Percentiles rank a stretch among this genome's conserved stretches.
These are phyloP conservation scores for Laodelphax striatellus DNA, from an alignment of 1,140 invertebrate genomes.

Conservation along the genomic window DNA sequence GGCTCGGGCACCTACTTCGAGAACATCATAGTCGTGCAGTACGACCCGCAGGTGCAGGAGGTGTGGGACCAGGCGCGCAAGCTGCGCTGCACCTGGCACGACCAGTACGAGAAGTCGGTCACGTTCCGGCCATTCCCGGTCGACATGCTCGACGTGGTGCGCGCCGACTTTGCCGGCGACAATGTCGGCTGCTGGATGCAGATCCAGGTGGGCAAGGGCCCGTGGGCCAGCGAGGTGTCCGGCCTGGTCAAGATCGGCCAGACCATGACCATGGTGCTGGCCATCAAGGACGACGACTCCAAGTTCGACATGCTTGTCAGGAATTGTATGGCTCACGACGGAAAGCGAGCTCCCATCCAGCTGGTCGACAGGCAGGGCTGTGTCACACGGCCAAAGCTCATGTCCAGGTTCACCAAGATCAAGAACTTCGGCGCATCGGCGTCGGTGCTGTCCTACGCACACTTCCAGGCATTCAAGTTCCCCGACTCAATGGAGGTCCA, in stretches of 20 bases:
- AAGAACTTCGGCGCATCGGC: conserved; percentile 90
- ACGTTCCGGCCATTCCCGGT: conserved; percentile 91
- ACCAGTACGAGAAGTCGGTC: conserved; percentile 90
- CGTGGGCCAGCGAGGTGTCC: conserved; percentile 90
- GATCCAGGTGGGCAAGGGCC: conserved; percentile 88
- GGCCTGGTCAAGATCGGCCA: conserved; percentile 91
- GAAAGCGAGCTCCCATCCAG: conserved; percentile 88
- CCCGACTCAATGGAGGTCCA: conserved; percentile 94
- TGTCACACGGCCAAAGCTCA: conserved; percentile 80
- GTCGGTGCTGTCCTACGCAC: conserved; percentile 81
- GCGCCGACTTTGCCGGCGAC: conserved; percentile 87
- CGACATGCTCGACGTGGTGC: conserved; percentile 87
- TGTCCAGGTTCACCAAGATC: conserved; percentile 89
- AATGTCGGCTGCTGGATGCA: conserved; percentile 95
- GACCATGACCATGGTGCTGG: conserved; percentile 94
- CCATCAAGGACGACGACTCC: conserved; percentile 90
- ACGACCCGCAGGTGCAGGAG: conserved; percentile 90
- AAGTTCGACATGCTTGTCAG: conserved; percentile 93
- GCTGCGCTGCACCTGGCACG: conserved; percentile 87
- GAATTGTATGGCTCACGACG: conserved; percentile 90
- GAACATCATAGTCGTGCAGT: conserved; percentile 89
- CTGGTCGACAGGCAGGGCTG: conserved; percentile 87
- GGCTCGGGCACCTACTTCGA: conserved; percentile 88
- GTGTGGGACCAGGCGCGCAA: conserved; percentile 93
- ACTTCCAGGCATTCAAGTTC: conserved; percentile 93